These are phyloP conservation scores for Lagria hirta DNA, from an alignment of 2,888 invertebrate genomes.

Conservation along the genomic window DNA sequence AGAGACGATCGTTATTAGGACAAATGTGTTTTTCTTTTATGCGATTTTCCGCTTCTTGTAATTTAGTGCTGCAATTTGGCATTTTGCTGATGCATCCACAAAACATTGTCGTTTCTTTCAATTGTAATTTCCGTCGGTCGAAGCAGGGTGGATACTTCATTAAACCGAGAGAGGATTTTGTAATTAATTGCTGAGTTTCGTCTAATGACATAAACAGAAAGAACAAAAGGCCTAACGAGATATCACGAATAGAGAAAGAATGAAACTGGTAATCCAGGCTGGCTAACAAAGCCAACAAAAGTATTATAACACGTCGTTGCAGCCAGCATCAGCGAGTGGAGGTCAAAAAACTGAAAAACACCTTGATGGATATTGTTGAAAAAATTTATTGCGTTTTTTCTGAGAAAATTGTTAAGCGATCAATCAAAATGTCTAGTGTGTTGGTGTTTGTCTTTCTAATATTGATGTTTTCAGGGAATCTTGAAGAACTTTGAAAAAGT, in stretches of 20 bases:
- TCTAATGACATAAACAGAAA: constrained; percentile 33
- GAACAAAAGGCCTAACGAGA: constrained; percentile 27
- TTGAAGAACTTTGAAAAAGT: too few species aligned
- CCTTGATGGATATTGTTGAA: too few species aligned
- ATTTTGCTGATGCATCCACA: constrained; percentile 18
- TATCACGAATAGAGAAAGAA: constrained; percentile 29
- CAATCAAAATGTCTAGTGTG: neutral
- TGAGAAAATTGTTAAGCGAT: neutral
- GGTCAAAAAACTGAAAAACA: neutral
- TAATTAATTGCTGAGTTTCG: constrained; percentile 35
- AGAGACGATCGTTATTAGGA: too few species aligned
- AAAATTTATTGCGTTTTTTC: constrained; percentile 1
- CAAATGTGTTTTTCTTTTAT: too few species aligned
- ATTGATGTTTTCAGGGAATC: too few species aligned
- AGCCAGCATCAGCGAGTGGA: too few species aligned
- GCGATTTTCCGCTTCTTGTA: too few species aligned
- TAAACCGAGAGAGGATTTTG: constrained; percentile 35
- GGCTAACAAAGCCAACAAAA: too few species aligned
- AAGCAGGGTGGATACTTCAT: constrained; percentile 30
- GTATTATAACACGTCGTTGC: too few species aligned
- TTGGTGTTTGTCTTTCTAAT: constrained; percentile 2
- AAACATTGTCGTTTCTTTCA: constrained; percentile 24
- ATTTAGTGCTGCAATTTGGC: too few species aligned
- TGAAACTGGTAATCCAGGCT: constrained; percentile 18
- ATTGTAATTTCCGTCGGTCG: constrained; percentile 22